phyloP scores from a whole-genome alignment of 2,797 vertebrate genomes.

The Geotrypetes seraphini region DNA sequence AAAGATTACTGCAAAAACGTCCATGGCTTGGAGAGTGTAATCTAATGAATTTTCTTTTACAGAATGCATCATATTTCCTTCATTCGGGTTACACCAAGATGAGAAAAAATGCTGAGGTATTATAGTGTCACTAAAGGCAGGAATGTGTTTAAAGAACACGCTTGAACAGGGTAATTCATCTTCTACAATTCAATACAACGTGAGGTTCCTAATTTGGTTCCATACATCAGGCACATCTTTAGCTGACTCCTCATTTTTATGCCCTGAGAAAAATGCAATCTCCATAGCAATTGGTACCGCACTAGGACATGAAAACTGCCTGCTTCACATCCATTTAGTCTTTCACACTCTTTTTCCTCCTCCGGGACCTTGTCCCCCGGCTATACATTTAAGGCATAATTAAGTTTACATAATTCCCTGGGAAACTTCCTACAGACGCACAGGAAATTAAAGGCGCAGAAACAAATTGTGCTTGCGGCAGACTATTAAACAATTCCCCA shows the following conservation, averaged over 20 bases:
- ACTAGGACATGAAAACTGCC: constrained; percentile 10
- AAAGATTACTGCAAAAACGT: background rate
- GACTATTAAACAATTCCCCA: background rate
- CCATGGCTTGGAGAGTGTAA: background rate
- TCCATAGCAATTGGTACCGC: constrained; percentile 24
- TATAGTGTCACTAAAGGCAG: background rate
- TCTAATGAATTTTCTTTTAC: background rate
- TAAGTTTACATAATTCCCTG: background rate
- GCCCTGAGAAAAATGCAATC: constrained; percentile 11
- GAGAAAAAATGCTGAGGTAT: constrained; percentile 1
- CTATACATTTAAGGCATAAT: background rate
- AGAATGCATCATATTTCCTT: constrained; percentile 1
- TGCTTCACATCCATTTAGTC: constrained; percentile 5
- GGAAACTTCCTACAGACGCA: fast-evolving
- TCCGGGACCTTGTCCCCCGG: background rate
- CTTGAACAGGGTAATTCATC: constrained; percentile 5
- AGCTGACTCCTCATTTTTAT: constrained; percentile 7
- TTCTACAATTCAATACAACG: background rate
- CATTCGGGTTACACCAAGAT: background rate
- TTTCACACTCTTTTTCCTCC: fast-evolving
- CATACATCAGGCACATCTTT: constrained; percentile 6
- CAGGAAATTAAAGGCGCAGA: fast-evolving
- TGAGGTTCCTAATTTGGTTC: background rate
- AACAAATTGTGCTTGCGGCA: fast-evolving
- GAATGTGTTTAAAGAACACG: background rate